Percentiles rank a stretch among this genome's conserved stretches.
Conservation (phyloP, 92 coral and sea anemone genomes). For the Metridium senile region DNA sequence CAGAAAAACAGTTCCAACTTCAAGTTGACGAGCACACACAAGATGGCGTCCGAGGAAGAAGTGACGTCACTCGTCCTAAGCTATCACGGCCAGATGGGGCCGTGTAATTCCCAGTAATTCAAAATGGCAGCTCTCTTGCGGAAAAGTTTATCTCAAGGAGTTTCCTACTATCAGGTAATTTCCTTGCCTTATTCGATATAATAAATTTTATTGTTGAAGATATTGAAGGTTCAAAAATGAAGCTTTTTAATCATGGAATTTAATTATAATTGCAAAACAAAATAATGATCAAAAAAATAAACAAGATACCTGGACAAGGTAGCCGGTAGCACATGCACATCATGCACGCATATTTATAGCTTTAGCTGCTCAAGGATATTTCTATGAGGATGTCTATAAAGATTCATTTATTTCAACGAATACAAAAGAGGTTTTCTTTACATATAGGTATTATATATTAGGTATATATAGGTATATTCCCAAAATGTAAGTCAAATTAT, state of each 20-base stretch:
- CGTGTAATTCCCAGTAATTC: constrained; percentile 26
- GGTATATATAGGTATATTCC: too few relatives aligned
- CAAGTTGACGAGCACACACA: constrained; percentile 12
- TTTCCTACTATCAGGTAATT: constrained; percentile 10
- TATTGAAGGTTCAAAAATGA: too few relatives aligned
- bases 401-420: too few relatives aligned
- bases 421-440: too few relatives aligned
- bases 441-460: too few relatives aligned
- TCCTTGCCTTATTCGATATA: background rate
- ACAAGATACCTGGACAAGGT: too few relatives aligned
- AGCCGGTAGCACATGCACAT: too few relatives aligned
- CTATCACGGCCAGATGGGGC: constrained; percentile 7
- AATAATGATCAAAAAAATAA: background rate
- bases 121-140: constrained; percentile 57
- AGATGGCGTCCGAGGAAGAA: constrained; percentile 52
- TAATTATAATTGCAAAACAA: background rate
- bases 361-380: too few relatives aligned
- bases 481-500: too few relatives aligned
- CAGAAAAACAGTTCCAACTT: constrained; percentile 15
- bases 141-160: constrained; percentile 11
- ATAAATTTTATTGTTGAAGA: background rate
- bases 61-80: constrained; percentile 13
- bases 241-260: background rate
- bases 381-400: too few relatives aligned
- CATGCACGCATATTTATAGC: too few relatives aligned